Evolutionary conservation across 2,888 invertebrate species (phyloP), one percentile per base, ranked within the genome.

Genomic region (Caenorhabditis macrosperma): DNA sequence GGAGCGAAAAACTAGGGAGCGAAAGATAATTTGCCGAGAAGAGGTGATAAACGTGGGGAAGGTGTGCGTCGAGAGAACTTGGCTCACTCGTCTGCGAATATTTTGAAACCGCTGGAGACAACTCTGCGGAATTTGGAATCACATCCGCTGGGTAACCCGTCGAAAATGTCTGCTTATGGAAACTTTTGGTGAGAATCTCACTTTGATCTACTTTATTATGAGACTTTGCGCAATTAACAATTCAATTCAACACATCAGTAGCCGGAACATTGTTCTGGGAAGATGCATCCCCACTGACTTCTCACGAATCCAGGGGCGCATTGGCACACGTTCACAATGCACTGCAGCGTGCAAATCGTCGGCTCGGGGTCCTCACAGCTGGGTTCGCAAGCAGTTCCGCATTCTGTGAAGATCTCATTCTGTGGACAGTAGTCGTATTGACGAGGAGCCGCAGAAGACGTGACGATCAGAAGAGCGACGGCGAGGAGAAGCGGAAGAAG

Each of bases 371-470:
- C 50, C 15, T 20, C 20, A 24, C 63, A 63, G 24, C 28, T 35
- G 20, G 63, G 63, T 20, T 63, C 63, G 22, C 63, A 63, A 1
- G 63, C 33, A 15, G 33, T 35, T 33, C 63, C 63, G 20, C 63
- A 63, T 2, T 28, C 20, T 9, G 12, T 22, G 63, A 63, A 63
- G n/a, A 15, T 33, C 35, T 63, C 63, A 12, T 48, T 48, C 12
- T 20, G 48, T 24, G 33, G 50, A 35, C 63, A 63, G 10, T 55
- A 44, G 4, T 20, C 44, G 3, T 10, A 15, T 44, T 44, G 44
- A 4, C 10, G n/a, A n/a, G 44, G 44, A 9, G 44, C 44, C 2
- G 44, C 44, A 44, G 17, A 44, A 3, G 44, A 17, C 2, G 44
- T 17, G n/a, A 3, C 44, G 17, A 44, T 44, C 1, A 44, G 17